A percentile compares a stretch with the other conserved stretches of the same genome.
phyloP scores from a whole-genome alignment of 2,888 invertebrate genomes.

The Andrena fulva region DNA sequence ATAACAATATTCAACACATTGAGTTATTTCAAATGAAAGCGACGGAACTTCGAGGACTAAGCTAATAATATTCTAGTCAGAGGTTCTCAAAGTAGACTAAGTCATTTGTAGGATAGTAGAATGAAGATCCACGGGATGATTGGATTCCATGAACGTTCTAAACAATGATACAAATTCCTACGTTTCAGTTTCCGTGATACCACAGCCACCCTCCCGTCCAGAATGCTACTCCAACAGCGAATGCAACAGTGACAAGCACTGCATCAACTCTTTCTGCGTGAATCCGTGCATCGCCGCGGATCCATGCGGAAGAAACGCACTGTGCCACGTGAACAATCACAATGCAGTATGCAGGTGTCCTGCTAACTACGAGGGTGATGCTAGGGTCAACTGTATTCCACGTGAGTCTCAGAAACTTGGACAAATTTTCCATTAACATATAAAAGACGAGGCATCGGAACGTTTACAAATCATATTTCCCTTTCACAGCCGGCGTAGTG shows the following conservation, averaged over 20 bases:
- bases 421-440: background rate
- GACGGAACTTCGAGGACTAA: background rate
- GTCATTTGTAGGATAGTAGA: too few relatives aligned
- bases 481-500: slow-evolving; percentile 86
- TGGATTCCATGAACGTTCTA: too few relatives aligned
- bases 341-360: slow-evolving; percentile 93
- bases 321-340: slow-evolving; percentile 92
- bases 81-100: too few relatives aligned
- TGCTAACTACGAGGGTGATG: slow-evolving; percentile 90
- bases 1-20: background rate
- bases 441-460: background rate
- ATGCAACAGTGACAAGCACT: slow-evolving; percentile 90
- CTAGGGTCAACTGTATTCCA: slow-evolving; percentile 90
- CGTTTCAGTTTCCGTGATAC: slow-evolving; percentile 29
- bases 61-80: too few relatives aligned
- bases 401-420: slow-evolving; percentile 87
- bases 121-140: too few relatives aligned
- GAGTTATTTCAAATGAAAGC: background rate
- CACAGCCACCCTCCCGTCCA: slow-evolving; percentile 77
- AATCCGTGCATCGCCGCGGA: slow-evolving; percentile 90
- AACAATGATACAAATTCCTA: background rate
- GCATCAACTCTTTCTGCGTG: slow-evolving; percentile 91
- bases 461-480: background rate
- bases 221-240: slow-evolving; percentile 93
- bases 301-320: slow-evolving; percentile 92